A percentile compares a stretch with the other conserved stretches of the same genome.
phyloP scores from a whole-genome alignment of 2,888 invertebrate species.

The Pterostichus niger region DNA sequence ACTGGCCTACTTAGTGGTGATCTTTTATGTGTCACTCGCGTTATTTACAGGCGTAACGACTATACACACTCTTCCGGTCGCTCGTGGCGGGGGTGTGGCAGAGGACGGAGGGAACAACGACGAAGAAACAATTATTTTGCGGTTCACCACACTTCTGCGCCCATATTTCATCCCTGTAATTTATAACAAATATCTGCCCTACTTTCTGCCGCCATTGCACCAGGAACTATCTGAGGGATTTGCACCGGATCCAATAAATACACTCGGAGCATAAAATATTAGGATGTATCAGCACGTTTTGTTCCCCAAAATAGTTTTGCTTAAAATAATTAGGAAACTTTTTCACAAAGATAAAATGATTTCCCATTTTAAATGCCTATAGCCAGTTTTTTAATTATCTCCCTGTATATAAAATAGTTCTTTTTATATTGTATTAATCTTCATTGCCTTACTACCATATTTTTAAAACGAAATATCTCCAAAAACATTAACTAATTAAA shows the following conservation, averaged over 20 bases:
- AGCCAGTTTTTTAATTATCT: too few species aligned
- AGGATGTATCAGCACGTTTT: background rate
- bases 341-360: too few species aligned
- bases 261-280: background rate
- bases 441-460: too few species aligned
- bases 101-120: background rate
- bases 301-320: too few species aligned
- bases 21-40: slow-evolving; percentile 40
- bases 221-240: slow-evolving; percentile 2
- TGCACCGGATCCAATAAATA: background rate
- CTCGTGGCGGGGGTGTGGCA: background rate
- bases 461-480: too few species aligned
- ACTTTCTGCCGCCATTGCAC: slow-evolving; percentile 8
- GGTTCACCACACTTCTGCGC: slow-evolving; percentile 42
- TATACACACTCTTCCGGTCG: slow-evolving; percentile 10
- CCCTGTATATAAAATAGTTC: too few species aligned
- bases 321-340: too few species aligned
- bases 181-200: slow-evolving; percentile 44
- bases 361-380: too few species aligned
- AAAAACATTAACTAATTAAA: too few species aligned
- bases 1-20: slow-evolving; percentile 27
- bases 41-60: slow-evolving; percentile 50
- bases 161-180: slow-evolving; percentile 45
- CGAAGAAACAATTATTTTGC: slow-evolving; percentile 58
- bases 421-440: too few species aligned